phyloP scores from a whole-genome alignment of 1,140 invertebrate species.

The Charaxes varanes region DNA sequence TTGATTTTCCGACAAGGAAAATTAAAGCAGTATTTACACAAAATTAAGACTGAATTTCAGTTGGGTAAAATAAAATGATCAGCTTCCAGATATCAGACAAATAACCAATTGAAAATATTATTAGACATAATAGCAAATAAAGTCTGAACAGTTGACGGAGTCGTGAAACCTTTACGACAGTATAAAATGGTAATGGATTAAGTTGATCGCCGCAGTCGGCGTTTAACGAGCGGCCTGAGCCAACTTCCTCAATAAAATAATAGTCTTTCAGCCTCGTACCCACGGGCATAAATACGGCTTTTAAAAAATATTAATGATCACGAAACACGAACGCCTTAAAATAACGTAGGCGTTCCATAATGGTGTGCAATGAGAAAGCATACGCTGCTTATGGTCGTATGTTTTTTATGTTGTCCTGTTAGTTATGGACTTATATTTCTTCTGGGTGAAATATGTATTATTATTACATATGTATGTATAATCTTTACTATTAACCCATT shows the following conservation, averaged over 20 bases:
- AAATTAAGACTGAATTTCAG: no score
- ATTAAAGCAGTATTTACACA: no score
- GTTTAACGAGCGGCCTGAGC: conserved; percentile 59
- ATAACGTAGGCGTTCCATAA: conserved; percentile 18
- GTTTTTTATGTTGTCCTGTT: no score
- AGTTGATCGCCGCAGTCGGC: conserved; percentile 52
- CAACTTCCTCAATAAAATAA: conserved; percentile 70
- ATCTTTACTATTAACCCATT: no score
- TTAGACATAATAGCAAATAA: conserved; percentile 45
- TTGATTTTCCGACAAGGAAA: no score
- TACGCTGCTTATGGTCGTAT: no score
- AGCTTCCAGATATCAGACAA: no score
- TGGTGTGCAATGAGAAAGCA: conserved; percentile 1
- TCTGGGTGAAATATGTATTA: no score
- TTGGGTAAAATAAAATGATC: no score
- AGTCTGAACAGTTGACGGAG: conserved; percentile 48
- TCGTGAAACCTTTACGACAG: conserved; percentile 64
- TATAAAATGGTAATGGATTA: conserved; percentile 70
- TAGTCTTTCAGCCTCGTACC: conserved; percentile 37
- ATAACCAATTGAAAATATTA: conserved; percentile 18
- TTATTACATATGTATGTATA: no score
- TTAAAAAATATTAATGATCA: conserved; percentile 34
- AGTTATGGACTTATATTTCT: no score
- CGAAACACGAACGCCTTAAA: conserved; percentile 23
- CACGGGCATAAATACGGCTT: conserved; percentile 28